A percentile compares a stretch with the other conserved stretches of the same genome.
phyloP scores from a whole-genome alignment of 2,113 vertebrate genomes.

The Bungarus multicinctus region DNA sequence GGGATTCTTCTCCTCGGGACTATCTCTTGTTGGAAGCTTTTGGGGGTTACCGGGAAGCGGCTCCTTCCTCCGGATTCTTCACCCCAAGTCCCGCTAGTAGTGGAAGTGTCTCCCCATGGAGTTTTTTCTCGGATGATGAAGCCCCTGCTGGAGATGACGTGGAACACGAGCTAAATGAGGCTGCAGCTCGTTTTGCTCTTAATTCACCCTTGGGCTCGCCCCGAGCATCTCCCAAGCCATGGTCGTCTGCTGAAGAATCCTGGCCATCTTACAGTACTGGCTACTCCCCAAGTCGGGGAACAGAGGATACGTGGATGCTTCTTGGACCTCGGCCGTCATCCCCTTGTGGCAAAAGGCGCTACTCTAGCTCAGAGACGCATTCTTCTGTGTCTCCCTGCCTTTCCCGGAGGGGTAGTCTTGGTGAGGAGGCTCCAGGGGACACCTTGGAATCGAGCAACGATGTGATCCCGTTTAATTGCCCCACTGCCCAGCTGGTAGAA shows the following conservation, averaged over 20 bases:
- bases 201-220: constrained; percentile 69
- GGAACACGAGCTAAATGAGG: constrained; percentile 80
- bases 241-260: constrained; percentile 55
- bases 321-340: constrained; percentile 80
- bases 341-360: constrained; percentile 84
- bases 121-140: constrained; percentile 82
- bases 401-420: constrained; percentile 83
- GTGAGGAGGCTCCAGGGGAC: constrained; percentile 74
- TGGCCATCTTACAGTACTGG: constrained; percentile 49
- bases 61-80: constrained; percentile 67
- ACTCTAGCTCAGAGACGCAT: constrained; percentile 65
- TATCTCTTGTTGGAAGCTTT: constrained; percentile 85
- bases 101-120: constrained; percentile 85
- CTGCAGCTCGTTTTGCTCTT: constrained; percentile 77
- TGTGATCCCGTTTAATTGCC: constrained; percentile 52
- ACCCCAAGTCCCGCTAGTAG: constrained; percentile 89
- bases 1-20: constrained; percentile 73
- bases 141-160: constrained; percentile 87
- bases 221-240: constrained; percentile 63
- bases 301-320: constrained; percentile 62
- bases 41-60: constrained; percentile 77
- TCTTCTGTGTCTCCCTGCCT: constrained; percentile 72
- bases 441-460: constrained; percentile 57
- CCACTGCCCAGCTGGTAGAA: constrained; percentile 44
- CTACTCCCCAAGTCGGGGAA: constrained; percentile 50